Evolutionary conservation across 2,888 invertebrate species (phyloP).

Genomic region (Trichopoda pennipes): DNA sequence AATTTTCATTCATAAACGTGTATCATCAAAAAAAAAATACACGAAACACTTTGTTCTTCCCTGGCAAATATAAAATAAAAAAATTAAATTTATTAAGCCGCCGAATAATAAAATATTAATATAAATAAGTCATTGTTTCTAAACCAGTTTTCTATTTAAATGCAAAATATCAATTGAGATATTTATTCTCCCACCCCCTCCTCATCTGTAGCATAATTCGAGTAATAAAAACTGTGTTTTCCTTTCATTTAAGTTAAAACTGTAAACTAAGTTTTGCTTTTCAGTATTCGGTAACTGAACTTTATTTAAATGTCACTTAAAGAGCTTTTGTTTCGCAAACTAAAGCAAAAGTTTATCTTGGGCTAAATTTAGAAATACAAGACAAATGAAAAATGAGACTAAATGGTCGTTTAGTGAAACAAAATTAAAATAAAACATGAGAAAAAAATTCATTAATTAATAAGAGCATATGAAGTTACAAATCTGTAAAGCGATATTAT

Average conservation of each 20-base stretch:
- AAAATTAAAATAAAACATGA: too few species aligned
- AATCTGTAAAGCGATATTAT: background rate
- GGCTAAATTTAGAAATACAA: constrained; percentile 4
- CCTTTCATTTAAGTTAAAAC: constrained; percentile 2
- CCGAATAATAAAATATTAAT: constrained; percentile 1
- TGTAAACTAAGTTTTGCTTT: constrained; percentile 8
- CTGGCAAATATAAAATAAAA: background rate
- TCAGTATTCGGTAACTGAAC: constrained; percentile 34
- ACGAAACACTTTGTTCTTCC: background rate
- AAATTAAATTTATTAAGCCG: background rate
- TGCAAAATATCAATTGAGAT: constrained; percentile 5
- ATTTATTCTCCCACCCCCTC: background rate
- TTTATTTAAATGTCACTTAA: constrained; percentile 63
- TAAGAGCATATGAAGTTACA: background rate
- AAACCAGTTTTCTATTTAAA: constrained; percentile 49
- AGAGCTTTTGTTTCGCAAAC: background rate
- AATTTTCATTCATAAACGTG: constrained; percentile 29
- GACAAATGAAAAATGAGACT: constrained; percentile 2
- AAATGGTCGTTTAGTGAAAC: background rate
- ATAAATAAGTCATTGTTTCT: constrained; percentile 5
- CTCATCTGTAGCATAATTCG: background rate
- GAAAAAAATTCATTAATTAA: too few species aligned
- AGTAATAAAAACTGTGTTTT: constrained; percentile 40
- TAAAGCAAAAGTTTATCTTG: background rate
- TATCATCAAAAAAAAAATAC: constrained; percentile 4